A percentile compares a stretch with the other conserved stretches of the same genome.
Evolutionary conservation across 2,888 invertebrate species (phyloP).

Genomic region (Agrochola lota): DNA sequence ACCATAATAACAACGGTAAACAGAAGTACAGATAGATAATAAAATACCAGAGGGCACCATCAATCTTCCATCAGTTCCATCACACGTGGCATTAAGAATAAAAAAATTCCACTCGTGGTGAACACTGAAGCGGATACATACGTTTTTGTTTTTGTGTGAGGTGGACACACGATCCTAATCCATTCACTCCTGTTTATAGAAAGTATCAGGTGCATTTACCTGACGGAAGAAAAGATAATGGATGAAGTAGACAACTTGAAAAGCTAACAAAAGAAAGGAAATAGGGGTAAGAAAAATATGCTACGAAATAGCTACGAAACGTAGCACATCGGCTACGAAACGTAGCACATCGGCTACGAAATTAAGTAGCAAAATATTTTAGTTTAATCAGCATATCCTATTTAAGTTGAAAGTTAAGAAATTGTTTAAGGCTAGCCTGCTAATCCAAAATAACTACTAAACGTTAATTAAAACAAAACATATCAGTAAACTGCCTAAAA

Average conservation of each 20-base stretch:
- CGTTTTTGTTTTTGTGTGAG: slow-evolving; percentile 27
- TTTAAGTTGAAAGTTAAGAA: not conserved
- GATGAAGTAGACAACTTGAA: slow-evolving; percentile 10
- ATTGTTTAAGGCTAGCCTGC: not conserved
- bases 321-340: slow-evolving; percentile 33
- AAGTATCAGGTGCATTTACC: slow-evolving; percentile 36
- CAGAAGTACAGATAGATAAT: slow-evolving; percentile 23
- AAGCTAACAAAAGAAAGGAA: too few relatives aligned
- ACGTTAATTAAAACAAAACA: not conserved
- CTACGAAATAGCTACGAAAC: slow-evolving; percentile 31
- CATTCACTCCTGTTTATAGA: slow-evolving; percentile 25
- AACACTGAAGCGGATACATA: slow-evolving; percentile 20
- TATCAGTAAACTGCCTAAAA: not conserved
- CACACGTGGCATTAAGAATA: slow-evolving; percentile 45
- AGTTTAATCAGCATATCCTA: not conserved
- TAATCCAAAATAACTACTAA: too few relatives aligned
- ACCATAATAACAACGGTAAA: slow-evolving; percentile 17
- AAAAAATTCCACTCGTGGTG: slow-evolving; percentile 52
- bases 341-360: slow-evolving; percentile 36
- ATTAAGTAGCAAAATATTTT: slow-evolving; percentile 22
- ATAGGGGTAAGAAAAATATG: not conserved
- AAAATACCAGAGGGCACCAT: slow-evolving; percentile 50
- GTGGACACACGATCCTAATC: slow-evolving; percentile 20
- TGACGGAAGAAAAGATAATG: slow-evolving; percentile 17
- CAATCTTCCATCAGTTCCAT: slow-evolving; percentile 54